Conservation (phyloP, 2,113 vertebrate genomes). For the Tragelaphus scriptus region DNA sequence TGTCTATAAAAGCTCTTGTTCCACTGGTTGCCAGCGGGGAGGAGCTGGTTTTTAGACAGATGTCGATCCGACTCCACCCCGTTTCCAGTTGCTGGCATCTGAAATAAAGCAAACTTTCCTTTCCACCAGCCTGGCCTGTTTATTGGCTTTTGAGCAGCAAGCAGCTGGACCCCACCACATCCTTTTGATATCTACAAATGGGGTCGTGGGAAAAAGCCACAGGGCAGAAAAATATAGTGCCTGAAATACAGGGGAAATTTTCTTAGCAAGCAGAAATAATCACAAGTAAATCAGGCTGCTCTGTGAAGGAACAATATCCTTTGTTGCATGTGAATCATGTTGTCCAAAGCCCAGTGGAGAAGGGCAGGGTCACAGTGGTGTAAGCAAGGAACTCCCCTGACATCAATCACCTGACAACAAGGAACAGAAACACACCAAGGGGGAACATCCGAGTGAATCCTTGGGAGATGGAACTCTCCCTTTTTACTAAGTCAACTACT, state of each 20-base stretch:
- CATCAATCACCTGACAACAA: background rate
- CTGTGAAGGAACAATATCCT: background rate
- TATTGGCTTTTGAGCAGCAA: background rate
- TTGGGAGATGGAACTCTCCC: background rate
- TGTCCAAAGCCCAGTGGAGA: background rate
- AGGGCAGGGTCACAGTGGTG: background rate
- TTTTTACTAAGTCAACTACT: background rate
- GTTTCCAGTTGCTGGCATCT: background rate
- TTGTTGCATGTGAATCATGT: background rate
- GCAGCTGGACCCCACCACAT: background rate
- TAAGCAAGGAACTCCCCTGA: background rate
- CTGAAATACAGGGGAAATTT: background rate
- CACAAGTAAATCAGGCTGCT: background rate
- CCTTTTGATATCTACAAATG: background rate
- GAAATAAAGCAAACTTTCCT: background rate
- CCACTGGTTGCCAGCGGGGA: background rate
- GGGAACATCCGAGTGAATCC: background rate
- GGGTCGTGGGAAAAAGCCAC: background rate
- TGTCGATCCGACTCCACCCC: accelerated
- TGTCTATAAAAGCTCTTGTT: background rate
- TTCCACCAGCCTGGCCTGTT: background rate
- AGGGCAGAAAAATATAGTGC: background rate
- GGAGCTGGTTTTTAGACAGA: background rate
- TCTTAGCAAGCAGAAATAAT: background rate
- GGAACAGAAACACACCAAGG: background rate